These are phyloP conservation scores for Thalpophila matura DNA, from an alignment of 2,888 invertebrate species.

Conservation along the genomic window DNA sequence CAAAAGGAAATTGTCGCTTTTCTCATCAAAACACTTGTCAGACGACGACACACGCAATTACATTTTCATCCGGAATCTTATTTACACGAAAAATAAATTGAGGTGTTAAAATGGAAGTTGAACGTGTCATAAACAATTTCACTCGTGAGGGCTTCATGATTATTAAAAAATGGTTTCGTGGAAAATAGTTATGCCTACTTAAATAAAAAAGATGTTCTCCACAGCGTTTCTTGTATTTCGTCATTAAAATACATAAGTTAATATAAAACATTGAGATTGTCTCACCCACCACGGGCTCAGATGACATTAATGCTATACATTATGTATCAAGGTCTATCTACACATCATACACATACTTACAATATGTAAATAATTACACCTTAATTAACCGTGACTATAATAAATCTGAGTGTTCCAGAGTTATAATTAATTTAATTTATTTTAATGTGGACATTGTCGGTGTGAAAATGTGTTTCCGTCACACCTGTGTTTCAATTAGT, in stretches of 20 bases:
- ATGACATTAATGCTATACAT: too few species aligned
- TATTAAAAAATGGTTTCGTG: constrained; percentile 16
- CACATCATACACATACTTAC: too few species aligned
- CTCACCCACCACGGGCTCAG: too few species aligned
- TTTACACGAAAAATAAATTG: constrained; percentile 74
- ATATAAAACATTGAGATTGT: background rate
- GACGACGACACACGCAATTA: constrained; percentile 79
- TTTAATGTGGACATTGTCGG: constrained; percentile 25
- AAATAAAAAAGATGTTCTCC: too few species aligned
- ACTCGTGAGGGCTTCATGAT: constrained; percentile 31
- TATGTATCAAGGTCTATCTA: too few species aligned
- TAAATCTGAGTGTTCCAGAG: constrained; percentile 14
- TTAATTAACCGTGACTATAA: background rate
- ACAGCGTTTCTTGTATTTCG: background rate
- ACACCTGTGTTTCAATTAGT: constrained; percentile 36
- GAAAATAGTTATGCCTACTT: constrained; percentile 7
- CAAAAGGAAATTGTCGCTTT: constrained; percentile 57
- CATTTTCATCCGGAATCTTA: constrained; percentile 78
- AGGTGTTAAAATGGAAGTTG: constrained; percentile 68
- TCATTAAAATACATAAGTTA: too few species aligned
- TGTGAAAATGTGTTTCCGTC: constrained; percentile 24
- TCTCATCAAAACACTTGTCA: constrained; percentile 79
- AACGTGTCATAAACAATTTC: constrained; percentile 49
- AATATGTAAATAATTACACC: background rate
- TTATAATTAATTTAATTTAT: constrained; percentile 7